These are phyloP conservation scores for Oncorhynchus nerka DNA, from an alignment of 2,113 vertebrate genomes.

Conservation along the genomic window DNA sequence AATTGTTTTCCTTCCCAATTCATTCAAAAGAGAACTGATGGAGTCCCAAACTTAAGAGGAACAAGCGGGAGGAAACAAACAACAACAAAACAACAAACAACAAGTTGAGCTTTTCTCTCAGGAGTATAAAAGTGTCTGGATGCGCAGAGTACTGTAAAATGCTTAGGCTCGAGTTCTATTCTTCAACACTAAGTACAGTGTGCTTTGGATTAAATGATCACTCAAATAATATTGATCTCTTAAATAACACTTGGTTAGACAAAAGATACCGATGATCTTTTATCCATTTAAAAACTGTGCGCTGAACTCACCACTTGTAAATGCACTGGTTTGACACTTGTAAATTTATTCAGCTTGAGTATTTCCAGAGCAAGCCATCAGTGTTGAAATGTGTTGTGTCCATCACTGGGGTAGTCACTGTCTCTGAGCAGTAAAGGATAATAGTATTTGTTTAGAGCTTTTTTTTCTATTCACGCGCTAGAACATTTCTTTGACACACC, in stretches of 20 bases:
- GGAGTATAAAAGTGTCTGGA: conserved; percentile 77
- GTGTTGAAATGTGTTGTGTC: conserved; percentile 50
- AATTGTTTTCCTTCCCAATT: conserved; percentile 83
- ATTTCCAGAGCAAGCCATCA: conserved; percentile 76
- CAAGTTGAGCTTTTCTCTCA: conserved; percentile 53
- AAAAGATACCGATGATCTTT: conserved; percentile 57
- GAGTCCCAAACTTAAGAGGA: conserved; percentile 54
- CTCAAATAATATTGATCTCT: conserved; percentile 56
- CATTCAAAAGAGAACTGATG: conserved; percentile 74
- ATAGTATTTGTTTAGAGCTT: conserved; percentile 71
- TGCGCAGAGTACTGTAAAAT: conserved; percentile 77
- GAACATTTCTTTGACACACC: conserved; percentile 83
- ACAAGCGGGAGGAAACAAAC: conserved; percentile 68
- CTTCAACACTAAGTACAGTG: conserved; percentile 82
- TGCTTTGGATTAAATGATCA: conserved; percentile 83
- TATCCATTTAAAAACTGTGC: conserved; percentile 73
- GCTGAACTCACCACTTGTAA: conserved; percentile 67
- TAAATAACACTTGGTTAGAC: conserved; percentile 64
- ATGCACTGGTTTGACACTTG: conserved; percentile 86
- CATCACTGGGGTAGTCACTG: conserved; percentile 69
- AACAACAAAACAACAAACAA: conserved; percentile 60
- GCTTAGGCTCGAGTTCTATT: conserved; percentile 79
- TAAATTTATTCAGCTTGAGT: conserved; percentile 78
- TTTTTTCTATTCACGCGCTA: conserved; percentile 72
- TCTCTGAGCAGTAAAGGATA: conserved; percentile 64